These are phyloP conservation scores for Enteromius argenteus DNA, from an alignment of 2,797 vertebrate species.

Conservation along the genomic window DNA sequence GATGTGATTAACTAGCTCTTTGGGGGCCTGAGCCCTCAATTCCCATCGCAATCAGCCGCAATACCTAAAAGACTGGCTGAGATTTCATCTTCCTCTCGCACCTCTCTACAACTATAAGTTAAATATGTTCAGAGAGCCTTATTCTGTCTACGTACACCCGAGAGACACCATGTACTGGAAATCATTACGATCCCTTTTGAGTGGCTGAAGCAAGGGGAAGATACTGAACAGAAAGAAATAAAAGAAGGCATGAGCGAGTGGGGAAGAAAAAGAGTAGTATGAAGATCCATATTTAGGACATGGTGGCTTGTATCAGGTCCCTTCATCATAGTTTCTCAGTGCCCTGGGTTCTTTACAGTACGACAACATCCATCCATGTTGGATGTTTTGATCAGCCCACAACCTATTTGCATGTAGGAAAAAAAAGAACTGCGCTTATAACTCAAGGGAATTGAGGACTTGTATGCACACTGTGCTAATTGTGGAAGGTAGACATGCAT, in stretches of 20 bases:
- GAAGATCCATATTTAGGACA: conserved; percentile 53
- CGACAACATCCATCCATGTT: neutral
- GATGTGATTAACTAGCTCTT: conserved; percentile 52
- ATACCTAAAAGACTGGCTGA: conserved; percentile 36
- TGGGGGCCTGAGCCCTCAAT: conserved; percentile 33
- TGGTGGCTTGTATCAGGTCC: conserved; percentile 47
- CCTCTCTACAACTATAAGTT: conserved; percentile 45
- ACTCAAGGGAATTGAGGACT: neutral
- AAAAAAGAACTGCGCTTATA: neutral
- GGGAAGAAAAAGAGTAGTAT: neutral
- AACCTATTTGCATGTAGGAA: conserved; percentile 45
- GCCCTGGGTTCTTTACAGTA: conserved; percentile 45
- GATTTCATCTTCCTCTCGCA: conserved; percentile 32
- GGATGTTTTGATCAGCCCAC: conserved; percentile 26
- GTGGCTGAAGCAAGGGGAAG: conserved; percentile 40
- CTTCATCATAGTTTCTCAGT: conserved; percentile 40
- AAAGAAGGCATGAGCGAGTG: neutral
- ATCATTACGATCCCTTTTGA: conserved; percentile 35
- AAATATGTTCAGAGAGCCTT: conserved; percentile 40
- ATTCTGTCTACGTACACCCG: conserved; percentile 38
- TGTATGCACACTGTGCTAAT: neutral
- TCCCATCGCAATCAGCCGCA: conserved; percentile 47
- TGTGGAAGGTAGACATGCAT: neutral
- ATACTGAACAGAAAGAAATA: conserved; percentile 18
- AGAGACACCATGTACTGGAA: conserved; percentile 33